Conservation (phyloP, 2,888 invertebrate species). For the Troides helena region DNA sequence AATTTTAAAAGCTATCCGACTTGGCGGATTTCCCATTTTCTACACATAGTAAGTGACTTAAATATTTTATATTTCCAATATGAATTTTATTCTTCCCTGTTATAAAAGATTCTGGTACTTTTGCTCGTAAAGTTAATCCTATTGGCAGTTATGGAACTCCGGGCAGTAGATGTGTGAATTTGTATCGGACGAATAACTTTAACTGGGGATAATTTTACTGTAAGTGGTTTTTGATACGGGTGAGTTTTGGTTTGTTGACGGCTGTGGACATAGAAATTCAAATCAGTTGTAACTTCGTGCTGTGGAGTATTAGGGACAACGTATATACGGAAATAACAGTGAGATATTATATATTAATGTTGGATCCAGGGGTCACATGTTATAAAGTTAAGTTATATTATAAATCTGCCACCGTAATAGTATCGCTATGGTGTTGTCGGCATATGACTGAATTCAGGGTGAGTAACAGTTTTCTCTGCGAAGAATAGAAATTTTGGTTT, state of each 20-base stretch:
- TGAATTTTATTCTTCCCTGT: slow-evolving; percentile 19
- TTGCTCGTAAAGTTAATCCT: slow-evolving; percentile 26
- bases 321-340: no score
- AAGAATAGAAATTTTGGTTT: no score
- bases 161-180: slow-evolving; percentile 1
- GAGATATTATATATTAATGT: no score
- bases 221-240: slow-evolving; percentile 3
- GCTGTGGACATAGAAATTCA: not conserved
- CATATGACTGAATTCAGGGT: no score
- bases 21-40: slow-evolving; percentile 27
- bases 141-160: slow-evolving; percentile 18
- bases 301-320: no score
- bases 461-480: no score
- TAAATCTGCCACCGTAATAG: no score
- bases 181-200: slow-evolving; percentile 3
- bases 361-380: no score
- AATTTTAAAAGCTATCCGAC: slow-evolving; percentile 28
- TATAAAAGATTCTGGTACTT: slow-evolving; percentile 23
- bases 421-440: no score
- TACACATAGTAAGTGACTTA: slow-evolving; percentile 24
- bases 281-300: not conserved
- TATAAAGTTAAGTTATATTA: no score
- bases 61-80: slow-evolving; percentile 29
- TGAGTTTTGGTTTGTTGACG: not conserved
- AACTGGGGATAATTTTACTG: slow-evolving; percentile 2